Percentiles rank a stretch among this genome's conserved stretches.
These are phyloP conservation scores for Hemiprocne comata DNA, from an alignment of 2,113 vertebrate genomes.

Conservation along the genomic window DNA sequence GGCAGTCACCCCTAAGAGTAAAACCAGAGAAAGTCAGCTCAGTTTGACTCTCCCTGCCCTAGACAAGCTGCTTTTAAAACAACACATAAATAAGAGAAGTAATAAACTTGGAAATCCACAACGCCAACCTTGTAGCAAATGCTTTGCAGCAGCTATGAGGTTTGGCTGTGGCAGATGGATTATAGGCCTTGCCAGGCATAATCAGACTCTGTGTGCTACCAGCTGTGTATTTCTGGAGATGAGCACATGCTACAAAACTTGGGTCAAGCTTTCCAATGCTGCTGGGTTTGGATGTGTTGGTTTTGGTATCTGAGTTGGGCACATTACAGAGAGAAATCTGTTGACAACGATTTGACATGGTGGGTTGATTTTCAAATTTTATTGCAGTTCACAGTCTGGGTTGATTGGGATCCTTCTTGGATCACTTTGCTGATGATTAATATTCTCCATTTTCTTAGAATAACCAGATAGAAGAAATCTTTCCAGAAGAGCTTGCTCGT, in stretches of 20 bases:
- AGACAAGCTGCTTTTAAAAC: neutral
- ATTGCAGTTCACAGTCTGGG: neutral
- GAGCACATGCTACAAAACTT: neutral
- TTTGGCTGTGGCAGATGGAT: neutral
- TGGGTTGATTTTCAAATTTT: conserved; percentile 1
- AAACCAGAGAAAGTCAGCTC: neutral
- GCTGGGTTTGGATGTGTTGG: neutral
- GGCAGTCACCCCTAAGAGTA: neutral
- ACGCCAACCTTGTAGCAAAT: neutral
- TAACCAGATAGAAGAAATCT: conserved; percentile 92
- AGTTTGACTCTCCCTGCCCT: neutral
- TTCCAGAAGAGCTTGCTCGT: conserved; percentile 86
- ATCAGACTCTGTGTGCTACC: neutral
- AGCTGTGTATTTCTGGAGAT: neutral
- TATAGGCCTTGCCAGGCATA: neutral
- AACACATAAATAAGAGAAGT: neutral
- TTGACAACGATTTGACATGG: neutral
- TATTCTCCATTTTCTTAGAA: conserved; percentile 78
- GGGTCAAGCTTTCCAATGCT: neutral
- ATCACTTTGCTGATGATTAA: conserved; percentile 51
- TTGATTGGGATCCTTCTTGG: conserved; percentile 5
- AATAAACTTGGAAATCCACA: neutral
- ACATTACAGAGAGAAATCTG: neutral
- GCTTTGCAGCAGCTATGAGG: neutral
- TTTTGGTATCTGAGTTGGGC: conserved; percentile 4